phyloP scores from a whole-genome alignment of 1,140 invertebrate genomes.

The Papilio polytes region DNA sequence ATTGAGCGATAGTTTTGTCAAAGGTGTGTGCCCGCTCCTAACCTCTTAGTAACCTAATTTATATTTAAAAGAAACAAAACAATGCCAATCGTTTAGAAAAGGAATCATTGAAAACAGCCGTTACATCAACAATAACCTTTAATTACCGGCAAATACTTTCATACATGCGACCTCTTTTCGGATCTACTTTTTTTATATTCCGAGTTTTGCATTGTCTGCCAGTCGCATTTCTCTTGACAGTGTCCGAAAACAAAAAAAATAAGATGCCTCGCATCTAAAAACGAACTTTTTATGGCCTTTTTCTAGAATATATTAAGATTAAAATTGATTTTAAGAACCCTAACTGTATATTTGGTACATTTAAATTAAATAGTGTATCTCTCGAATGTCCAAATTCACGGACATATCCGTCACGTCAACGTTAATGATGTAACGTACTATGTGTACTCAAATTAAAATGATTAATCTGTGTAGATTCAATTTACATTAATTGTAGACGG shows the following conservation, averaged over 20 bases:
- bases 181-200: neutral
- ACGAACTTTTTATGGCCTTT: neutral
- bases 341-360: conserved; percentile 1
- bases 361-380: neutral
- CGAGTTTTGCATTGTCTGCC: neutral
- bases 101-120: neutral
- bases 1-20: too few relatives aligned
- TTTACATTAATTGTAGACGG: too few relatives aligned
- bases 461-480: too few relatives aligned
- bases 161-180: conserved; percentile 14
- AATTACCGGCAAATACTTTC: neutral
- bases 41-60: neutral
- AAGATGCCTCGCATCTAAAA: neutral
- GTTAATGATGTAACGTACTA: neutral
- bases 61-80: neutral
- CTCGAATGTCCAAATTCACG: neutral
- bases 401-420: neutral
- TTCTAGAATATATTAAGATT: neutral
- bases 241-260: neutral
- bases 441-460: too few relatives aligned
- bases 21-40: too few relatives aligned
- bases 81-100: neutral
- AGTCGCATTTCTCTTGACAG: conserved; percentile 4
- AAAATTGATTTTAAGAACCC: neutral
- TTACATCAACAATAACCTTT: conserved; percentile 11